Evolutionary conservation across 2,888 invertebrate species (phyloP).

Genomic region (Helobdella robusta): DNA sequence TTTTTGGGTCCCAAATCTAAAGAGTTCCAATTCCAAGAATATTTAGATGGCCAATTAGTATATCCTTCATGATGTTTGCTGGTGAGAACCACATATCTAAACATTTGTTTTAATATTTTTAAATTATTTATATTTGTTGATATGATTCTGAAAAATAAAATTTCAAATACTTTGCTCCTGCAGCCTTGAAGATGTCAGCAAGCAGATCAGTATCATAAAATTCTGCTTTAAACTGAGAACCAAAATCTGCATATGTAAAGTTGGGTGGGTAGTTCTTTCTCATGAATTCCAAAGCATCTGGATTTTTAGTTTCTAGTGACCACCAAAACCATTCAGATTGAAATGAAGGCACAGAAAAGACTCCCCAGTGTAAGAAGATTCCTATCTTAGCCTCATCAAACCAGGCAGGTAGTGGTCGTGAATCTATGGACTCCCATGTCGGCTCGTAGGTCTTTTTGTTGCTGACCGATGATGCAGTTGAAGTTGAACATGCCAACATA

Average conservation of each 20-base stretch:
- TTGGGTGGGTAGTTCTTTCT: conserved; percentile 68
- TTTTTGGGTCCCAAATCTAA: conserved; percentile 66
- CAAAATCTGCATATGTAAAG: conserved; percentile 86
- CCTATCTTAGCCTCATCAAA: conserved; percentile 82
- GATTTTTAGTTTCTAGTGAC: conserved; percentile 36
- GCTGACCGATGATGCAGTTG: too few species aligned
- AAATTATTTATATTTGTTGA: neutral
- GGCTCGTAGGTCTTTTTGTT: too few species aligned
- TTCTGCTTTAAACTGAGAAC: conserved; percentile 70
- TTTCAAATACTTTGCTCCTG: conserved; percentile 64
- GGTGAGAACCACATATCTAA: conserved; percentile 69
- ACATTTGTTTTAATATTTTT: conserved; percentile 32
- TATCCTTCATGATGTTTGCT: conserved; percentile 83
- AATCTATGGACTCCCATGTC: conserved; percentile 74
- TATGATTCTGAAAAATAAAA: neutral
- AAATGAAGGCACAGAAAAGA: conserved; percentile 78
- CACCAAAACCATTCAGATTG: conserved; percentile 52
- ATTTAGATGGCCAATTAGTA: conserved; percentile 71
- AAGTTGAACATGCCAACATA: too few species aligned
- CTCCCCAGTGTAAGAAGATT: conserved; percentile 88
- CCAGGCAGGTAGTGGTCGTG: conserved; percentile 72
- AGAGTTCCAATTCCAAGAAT: conserved; percentile 75
- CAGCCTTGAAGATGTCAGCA: conserved; percentile 69
- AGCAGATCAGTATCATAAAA: conserved; percentile 75
- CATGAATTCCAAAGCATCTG: conserved; percentile 59